Conservation (phyloP, 2,113 vertebrate species). For the Micromys minutus region DNA sequence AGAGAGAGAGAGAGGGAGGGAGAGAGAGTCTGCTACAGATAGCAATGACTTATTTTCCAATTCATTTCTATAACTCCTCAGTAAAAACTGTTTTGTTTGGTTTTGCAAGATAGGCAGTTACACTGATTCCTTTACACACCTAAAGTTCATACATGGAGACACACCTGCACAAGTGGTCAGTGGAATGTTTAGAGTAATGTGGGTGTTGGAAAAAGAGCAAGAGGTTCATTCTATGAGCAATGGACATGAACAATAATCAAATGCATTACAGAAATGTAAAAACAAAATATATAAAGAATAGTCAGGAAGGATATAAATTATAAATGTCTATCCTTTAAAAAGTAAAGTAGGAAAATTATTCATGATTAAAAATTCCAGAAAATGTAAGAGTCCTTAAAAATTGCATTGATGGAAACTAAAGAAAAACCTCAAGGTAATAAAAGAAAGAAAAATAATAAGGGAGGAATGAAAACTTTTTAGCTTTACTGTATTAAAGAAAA, state of each 20-base stretch:
- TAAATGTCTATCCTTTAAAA: neutral
- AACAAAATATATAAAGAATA: neutral
- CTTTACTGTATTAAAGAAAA: too few relatives aligned
- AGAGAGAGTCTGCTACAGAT: neutral
- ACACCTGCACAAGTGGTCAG: neutral
- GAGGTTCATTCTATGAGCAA: neutral
- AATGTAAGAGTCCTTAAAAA: neutral
- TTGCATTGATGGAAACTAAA: neutral
- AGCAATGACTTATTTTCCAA: neutral
- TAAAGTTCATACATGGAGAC: neutral
- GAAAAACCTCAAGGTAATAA: neutral
- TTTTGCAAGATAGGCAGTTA: neutral
- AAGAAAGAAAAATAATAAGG: too few relatives aligned
- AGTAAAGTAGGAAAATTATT: neutral
- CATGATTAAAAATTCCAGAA: neutral
- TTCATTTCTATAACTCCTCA: neutral
- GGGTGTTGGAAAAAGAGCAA: neutral
- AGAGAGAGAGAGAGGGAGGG: too few relatives aligned
- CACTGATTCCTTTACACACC: neutral
- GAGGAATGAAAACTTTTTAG: neutral
- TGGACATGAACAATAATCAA: neutral
- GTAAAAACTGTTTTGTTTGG: neutral
- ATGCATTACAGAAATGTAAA: neutral
- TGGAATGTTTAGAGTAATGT: neutral
- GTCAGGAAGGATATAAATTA: too few relatives aligned